Base-by-base conservation (phyloP, 35 echinoderm and acorn worm species). In the Lytechinus pictus region DNA sequence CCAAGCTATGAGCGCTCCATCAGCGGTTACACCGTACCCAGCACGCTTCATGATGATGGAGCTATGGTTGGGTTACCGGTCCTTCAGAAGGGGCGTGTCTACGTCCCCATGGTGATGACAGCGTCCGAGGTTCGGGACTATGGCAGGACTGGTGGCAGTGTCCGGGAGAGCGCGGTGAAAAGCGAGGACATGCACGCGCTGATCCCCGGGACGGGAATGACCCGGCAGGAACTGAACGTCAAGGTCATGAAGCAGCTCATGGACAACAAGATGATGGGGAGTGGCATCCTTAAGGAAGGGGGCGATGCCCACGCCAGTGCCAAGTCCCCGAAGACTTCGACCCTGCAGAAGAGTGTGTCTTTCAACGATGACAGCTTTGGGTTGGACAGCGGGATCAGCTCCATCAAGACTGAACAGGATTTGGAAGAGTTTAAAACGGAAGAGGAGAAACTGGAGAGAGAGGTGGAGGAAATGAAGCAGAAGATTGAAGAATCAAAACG, bases 211-310 rank as follows among this genome's bases (percentile, higher is more conserved):
- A 99, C 97, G 10, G 95, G 89, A 54, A 92, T 99, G 90, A 98
- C 97, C 44, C 97, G 95, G 87, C 93, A 94, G 53, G 98, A 99
- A 33, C 94, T 99, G 11, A 94, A 99, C 86, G 87, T 95, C 10
- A 99, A 99, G 89, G 96, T 98, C 19, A 98, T 96, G 95, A 96
- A 94, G 52, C 97, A 99, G 92, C 98, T 99, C 4, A 96, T 97
- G 58, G 96, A 99, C 19, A 96, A 98, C 21, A 98, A 97, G 92
- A 96, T 98, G 96, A 94, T 95, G 9, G 52, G 44, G 24, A 97
- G 87, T 24, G 52, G 90, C 88, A 79, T 53, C 54, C 52, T 57
- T 6, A 54, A 60, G 21, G 61, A 58, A 5, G 61, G 54, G 4
- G 94, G 86, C 16, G 58, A 72, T 12, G 61, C 13, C 58, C 27